A percentile compares a stretch with the other conserved stretches of the same genome.
These are phyloP conservation scores for Tupiocoris notatus DNA, from an alignment of 2,888 invertebrate genomes.

Conservation along the genomic window DNA sequence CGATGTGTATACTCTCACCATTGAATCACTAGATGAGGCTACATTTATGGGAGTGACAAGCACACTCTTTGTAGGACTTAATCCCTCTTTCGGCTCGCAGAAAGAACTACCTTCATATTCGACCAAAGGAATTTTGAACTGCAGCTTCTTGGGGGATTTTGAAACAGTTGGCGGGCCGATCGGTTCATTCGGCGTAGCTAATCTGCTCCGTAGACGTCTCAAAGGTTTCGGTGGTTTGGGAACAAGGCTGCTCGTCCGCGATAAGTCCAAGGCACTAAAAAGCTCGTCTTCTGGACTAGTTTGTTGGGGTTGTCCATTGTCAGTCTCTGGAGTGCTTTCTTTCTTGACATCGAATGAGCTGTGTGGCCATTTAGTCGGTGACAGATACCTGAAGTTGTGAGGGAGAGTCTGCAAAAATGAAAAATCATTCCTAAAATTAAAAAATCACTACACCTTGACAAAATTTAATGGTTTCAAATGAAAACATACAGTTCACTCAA, in stretches of 20 bases:
- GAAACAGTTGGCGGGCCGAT: background rate
- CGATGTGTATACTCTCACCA: slow-evolving; percentile 24
- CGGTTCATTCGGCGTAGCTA: background rate
- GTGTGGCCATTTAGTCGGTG: no score
- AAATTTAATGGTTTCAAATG: no score
- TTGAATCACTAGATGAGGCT: slow-evolving; percentile 11
- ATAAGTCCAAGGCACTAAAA: slow-evolving; percentile 42
- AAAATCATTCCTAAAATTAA: no score
- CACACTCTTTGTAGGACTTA: slow-evolving; percentile 4
- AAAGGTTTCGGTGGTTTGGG: slow-evolving; percentile 10
- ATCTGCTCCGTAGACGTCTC: slow-evolving; percentile 17
- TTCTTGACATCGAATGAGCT: no score
- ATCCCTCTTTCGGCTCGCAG: background rate
- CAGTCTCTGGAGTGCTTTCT: background rate
- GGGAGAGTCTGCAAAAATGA: no score
- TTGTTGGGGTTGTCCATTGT: background rate
- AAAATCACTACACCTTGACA: no score
- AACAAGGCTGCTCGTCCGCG: slow-evolving; percentile 17
- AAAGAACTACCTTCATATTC: slow-evolving; percentile 8
- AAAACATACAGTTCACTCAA: no score
- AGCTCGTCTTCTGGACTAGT: slow-evolving; percentile 31
- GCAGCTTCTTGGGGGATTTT: slow-evolving; percentile 13
- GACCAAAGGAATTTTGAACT: slow-evolving; percentile 26
- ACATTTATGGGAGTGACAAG: slow-evolving; percentile 3
- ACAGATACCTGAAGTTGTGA: no score